Base-by-base conservation (phyloP, 2,797 vertebrate species). In the Botia almorhae region DNA sequence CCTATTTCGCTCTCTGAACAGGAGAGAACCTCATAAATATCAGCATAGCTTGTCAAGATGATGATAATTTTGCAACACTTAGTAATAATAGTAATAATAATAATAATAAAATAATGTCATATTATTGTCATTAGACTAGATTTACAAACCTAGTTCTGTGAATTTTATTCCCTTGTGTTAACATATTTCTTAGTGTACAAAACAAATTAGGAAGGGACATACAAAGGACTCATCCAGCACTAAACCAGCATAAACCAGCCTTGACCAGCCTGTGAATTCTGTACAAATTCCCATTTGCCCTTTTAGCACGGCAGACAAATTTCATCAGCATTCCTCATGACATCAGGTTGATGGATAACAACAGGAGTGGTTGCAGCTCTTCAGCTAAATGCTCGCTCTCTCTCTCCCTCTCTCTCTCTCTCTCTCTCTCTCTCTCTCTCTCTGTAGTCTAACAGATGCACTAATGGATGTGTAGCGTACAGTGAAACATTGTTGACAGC, bases 321-420 rank as follows among this genome's bases (percentile, higher is more conserved):
- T 85, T 88, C 75, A 85, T 81, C 55, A 83, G 76, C 36, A 74
- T 87, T 69, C 80, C 77, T 48, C 81, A 65, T 76, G 68, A 36
- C 53, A 71, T 10, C 12, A 36, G n/a, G 75, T 73, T 87, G 86
- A 89, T 88, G 78, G 81, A 88, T 85, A 56, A 74, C 85, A 83
- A 7, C 48, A 33, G 78, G 60, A 53, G 76, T 67, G 82, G 82
- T 65, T 78, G 74, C 58, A 43, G 26, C 70, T 82, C 64, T 74
- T 78, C 60, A 71, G 36, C 61, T 81, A 72, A 69, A 63, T n/a
- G 53, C 53, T 51, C 43, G 58, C 17, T 46, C 46, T 70, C 17
- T 80, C n/a, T 16, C 16, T 43, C 23, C 11, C 51, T 21, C 63
- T 55, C 60, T 55, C 36, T 23, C 65, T 43, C 33, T 16, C 53